These are phyloP conservation scores for Bergia sp. DNA, from an alignment of 92 coral and sea anemone species.

Conservation along the genomic window DNA sequence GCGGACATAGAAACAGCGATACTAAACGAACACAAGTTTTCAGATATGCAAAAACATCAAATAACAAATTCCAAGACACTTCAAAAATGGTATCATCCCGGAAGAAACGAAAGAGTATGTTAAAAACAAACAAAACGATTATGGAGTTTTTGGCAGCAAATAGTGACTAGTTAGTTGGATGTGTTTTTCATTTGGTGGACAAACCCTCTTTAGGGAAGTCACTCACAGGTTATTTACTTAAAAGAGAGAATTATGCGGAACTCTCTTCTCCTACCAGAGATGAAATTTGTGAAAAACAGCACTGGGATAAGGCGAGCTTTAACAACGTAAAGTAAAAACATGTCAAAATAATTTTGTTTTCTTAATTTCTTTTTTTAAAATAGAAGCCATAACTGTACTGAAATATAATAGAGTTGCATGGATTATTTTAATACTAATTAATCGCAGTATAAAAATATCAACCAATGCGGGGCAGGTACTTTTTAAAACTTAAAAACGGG, in stretches of 20 bases:
- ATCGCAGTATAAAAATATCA: too few relatives aligned
- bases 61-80: not conserved
- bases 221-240: too few relatives aligned
- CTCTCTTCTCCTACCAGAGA: too few relatives aligned
- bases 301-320: too few relatives aligned
- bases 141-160: conserved; percentile 30
- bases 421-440: too few relatives aligned
- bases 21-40: not conserved
- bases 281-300: not conserved
- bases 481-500: too few relatives aligned
- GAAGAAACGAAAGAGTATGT: not conserved
- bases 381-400: too few relatives aligned
- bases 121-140: not conserved
- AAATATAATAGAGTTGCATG: too few relatives aligned
- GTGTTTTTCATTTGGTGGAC: not conserved
- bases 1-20: not conserved
- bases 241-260: not conserved
- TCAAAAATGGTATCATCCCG: not conserved
- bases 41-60: not conserved
- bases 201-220: not conserved
- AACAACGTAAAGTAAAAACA: too few relatives aligned
- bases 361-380: too few relatives aligned
- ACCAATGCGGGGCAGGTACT: too few relatives aligned
- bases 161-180: not conserved
- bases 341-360: too few relatives aligned